A percentile compares a stretch with the other conserved stretches of the same genome.
Evolutionary conservation across 2,113 vertebrate genomes (phyloP).

Genomic region (Nothoprocta pentlandii): DNA sequence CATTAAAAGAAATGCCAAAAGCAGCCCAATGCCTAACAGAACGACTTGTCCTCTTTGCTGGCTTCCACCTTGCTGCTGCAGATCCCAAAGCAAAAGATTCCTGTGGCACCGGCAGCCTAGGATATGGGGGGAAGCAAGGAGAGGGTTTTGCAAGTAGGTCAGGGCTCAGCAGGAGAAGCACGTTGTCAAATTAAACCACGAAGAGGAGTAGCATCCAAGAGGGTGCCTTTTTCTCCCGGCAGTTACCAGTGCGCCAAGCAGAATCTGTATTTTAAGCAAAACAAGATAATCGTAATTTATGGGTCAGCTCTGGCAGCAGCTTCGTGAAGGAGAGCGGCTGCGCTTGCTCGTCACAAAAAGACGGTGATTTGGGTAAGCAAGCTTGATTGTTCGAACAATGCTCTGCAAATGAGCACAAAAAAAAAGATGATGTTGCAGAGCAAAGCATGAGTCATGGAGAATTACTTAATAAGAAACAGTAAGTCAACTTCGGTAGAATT

Average conservation of each 20-base stretch:
- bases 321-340: not conserved
- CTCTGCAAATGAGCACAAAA: constrained; percentile 20
- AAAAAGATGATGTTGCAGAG: not conserved
- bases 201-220: not conserved
- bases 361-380: constrained; percentile 1
- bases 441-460: constrained; percentile 42
- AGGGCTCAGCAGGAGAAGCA: constrained; percentile 13
- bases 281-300: not conserved
- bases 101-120: not conserved
- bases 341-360: not conserved
- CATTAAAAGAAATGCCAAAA: not conserved
- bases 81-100: not conserved
- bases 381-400: constrained; percentile 35
- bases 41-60: not conserved
- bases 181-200: not conserved
- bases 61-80: not conserved
- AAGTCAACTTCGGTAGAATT: constrained; percentile 1
- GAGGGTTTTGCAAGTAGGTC: constrained; percentile 24
- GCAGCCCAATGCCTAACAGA: not conserved
- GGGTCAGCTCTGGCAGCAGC: not conserved
- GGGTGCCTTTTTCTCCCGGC: not conserved
- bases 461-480: constrained; percentile 26
- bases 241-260: not conserved
- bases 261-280: not conserved
- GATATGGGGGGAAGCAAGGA: not conserved